Evolutionary conservation across 2,888 invertebrate genomes (phyloP).

Genomic region (Hypomecis atomaria): DNA sequence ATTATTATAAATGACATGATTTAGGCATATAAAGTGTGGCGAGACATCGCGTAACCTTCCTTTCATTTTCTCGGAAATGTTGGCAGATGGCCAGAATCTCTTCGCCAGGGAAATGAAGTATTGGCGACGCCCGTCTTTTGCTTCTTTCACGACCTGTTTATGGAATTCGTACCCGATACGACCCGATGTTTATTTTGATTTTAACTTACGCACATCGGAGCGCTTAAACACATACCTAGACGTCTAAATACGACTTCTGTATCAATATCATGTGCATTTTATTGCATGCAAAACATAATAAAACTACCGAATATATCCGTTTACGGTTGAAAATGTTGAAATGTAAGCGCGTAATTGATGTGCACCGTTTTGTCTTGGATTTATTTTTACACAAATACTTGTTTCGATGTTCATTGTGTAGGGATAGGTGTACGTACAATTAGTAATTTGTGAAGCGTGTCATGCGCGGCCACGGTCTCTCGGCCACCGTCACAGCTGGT

Average conservation of each 20-base stretch:
- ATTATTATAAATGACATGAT: slow-evolving; percentile 76
- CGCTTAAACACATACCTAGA: slow-evolving; percentile 46
- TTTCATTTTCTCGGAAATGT: slow-evolving; percentile 79
- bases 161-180: slow-evolving; percentile 70
- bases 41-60: slow-evolving; percentile 83
- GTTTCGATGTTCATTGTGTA: slow-evolving; percentile 8
- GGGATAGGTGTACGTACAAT: slow-evolving; percentile 41
- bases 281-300: slow-evolving; percentile 35
- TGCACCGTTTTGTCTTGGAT: slow-evolving; percentile 3
- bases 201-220: slow-evolving; percentile 57
- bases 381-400: slow-evolving; percentile 16
- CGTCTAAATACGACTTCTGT: slow-evolving; percentile 39
- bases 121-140: slow-evolving; percentile 72
- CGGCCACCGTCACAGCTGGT: slow-evolving; percentile 56
- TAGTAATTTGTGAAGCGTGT: slow-evolving; percentile 60
- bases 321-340: slow-evolving; percentile 26
- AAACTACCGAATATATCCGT: slow-evolving; percentile 35
- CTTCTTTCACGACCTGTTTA: slow-evolving; percentile 75
- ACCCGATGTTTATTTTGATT: slow-evolving; percentile 65
- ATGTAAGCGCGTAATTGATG: slow-evolving; percentile 32
- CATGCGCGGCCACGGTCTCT: slow-evolving; percentile 51
- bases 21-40: slow-evolving; percentile 81
- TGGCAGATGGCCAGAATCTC: slow-evolving; percentile 72
- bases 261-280: slow-evolving; percentile 40
- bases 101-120: slow-evolving; percentile 77